Base-by-base conservation (phyloP, 2,797 vertebrate genomes). In the Florisuga fusca region DNA sequence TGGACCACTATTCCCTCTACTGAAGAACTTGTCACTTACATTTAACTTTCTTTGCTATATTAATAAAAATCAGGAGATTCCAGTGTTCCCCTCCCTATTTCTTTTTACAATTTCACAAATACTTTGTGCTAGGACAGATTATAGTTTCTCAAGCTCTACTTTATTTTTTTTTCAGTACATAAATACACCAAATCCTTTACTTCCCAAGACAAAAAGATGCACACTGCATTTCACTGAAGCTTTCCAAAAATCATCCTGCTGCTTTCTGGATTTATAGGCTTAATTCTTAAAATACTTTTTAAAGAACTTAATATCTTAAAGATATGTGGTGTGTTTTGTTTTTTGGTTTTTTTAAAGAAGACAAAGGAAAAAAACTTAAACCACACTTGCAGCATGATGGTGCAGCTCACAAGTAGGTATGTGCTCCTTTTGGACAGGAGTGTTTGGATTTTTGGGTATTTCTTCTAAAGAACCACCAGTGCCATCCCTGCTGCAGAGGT, bases 31-130 rank as follows among this genome's bases (percentile, higher is more conserved):
- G 34, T 46, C 20, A 66, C 62, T 36, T 93, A 6, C 26, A 46
- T 89, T 92, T 92, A 20, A 34, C 53, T 95, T 93, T 43, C 78
- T 76, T 75, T 87, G 59, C 27, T 89, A 2, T 43, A n/a, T 17
- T 87, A 79, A 61, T 41, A 41, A 54, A 61, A 89, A 74, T 4
- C 2, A 72, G 15, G 66, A 53, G 10, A 38, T 53, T 79, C 8
- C 12, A 76, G 21, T 19, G 18, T 43, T 90, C 54, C 23, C 45
- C 29, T 17, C 8, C 45, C 31, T 38, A 29, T 27, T 83, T 86
- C 17, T 84, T 45, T 67, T 67, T 61, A 73, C 41, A 23, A 16
- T 72, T 85, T 48, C 41, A 72, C 22, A 61, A 26, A 26, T 83
- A 76, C 29, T 58, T 86, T 84, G 12, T 87, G 27, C 53, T 80